Evolutionary conservation across 2,113 vertebrate species (phyloP), one percentile per base, ranked within the genome.

Genomic region (Pygathrix nemaeus): DNA sequence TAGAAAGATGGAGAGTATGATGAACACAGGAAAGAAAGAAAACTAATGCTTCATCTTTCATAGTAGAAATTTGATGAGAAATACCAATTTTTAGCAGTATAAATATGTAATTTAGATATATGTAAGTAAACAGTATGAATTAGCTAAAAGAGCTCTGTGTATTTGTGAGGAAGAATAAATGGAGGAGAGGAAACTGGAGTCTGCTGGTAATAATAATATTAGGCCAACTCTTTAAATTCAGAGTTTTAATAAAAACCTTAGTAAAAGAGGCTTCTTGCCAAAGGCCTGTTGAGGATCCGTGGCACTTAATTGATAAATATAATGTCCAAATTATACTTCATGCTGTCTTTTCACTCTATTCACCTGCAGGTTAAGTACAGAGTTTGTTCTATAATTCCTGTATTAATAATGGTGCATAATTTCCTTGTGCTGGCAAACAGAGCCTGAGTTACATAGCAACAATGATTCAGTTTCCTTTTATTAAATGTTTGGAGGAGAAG

Each of bases 401-500:
- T 80, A 40, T 61, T 80, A 88, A 72, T 97, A 40, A 59, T 59
- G 50, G n/a, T 35, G 7, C 50, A 57, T 76, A 76, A 21, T 93
- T 81, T 90, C 66, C 52, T 66, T 66, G 30, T 82, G 8, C 43
- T 83, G 61, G 83, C 76, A 92, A 30, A 57, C 18, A 82, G 48
- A 48, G 16, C 14, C 76, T 79, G 52, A 50, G 55, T 90, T 78
- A 87, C 76, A 94, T 73, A 52, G 43, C 50, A 45, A 13, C 2
- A 32, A 6, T 40, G 50, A 64, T 83, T 78, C 92, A 14, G 75
- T 94, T 96, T 94, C 18, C 52, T 45, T 93, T 92, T 92, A 76
- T 27, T 80, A 90, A 90, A n/a, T 80, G 61, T 76, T 80, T 76
- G 64, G 45, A 73, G 48, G 14, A 75, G 52, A 66, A 80, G 25